These are phyloP conservation scores for Sturnus vulgaris DNA, from an alignment of 2,113 vertebrate genomes.

Conservation along the genomic window DNA sequence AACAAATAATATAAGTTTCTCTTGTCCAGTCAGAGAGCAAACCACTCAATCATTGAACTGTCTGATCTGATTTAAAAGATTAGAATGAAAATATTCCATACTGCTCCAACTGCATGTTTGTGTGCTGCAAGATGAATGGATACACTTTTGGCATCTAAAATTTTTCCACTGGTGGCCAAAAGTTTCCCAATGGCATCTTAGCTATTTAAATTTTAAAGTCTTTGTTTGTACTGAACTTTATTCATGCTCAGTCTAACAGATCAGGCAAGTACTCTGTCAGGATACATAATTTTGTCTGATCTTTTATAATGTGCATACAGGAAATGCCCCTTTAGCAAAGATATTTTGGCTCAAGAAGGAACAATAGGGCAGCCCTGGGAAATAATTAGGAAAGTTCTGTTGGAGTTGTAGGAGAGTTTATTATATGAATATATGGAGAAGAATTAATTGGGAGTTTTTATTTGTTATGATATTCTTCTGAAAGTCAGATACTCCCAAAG, in stretches of 20 bases:
- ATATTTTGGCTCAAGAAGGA: not conserved
- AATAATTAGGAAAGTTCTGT: not conserved
- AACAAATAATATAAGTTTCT: not conserved
- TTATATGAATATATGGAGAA: not conserved
- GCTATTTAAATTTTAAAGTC: slow-evolving; percentile 3
- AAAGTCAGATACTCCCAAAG: not conserved
- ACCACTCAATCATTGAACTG: not conserved
- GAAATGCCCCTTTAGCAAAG: not conserved
- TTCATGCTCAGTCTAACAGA: slow-evolving; percentile 6
- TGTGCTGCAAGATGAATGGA: not conserved
- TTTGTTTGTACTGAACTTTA: slow-evolving; percentile 39
- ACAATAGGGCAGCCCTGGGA: slow-evolving; percentile 26
- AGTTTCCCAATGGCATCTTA: not conserved
- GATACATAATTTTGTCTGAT: slow-evolving; percentile 13
- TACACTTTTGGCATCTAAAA: not conserved
- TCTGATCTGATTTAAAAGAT: not conserved
- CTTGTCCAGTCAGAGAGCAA: not conserved
- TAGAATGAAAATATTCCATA: not conserved
- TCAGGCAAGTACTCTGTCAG: not conserved
- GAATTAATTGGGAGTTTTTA: not conserved
- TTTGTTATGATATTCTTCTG: not conserved
- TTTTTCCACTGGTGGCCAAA: not conserved
- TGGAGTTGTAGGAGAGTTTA: not conserved
- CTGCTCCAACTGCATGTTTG: not conserved
- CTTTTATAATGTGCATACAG: not conserved